A percentile compares a stretch with the other conserved stretches of the same genome.
Conservation (phyloP, 2,888 invertebrate species). For the Aspidiotus destructor region DNA sequence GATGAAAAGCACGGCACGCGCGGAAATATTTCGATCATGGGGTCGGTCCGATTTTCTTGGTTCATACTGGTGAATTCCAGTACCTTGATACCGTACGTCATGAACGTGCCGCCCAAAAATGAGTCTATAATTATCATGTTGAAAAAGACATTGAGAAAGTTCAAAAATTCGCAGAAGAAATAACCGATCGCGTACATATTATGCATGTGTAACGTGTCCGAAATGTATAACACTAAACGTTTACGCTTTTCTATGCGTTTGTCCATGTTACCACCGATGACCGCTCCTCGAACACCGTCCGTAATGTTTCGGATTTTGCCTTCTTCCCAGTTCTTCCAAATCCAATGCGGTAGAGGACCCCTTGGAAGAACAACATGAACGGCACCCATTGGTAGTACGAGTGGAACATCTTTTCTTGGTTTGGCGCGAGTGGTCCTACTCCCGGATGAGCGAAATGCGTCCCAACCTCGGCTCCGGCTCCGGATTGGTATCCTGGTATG, state of each 20-base stretch:
- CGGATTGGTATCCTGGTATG: conserved; percentile 57
- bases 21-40: conserved; percentile 74
- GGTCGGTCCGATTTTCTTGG: conserved; percentile 66
- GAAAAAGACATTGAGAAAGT: conserved; percentile 70
- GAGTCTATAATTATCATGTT: conserved; percentile 81
- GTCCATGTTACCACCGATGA: conserved; percentile 54
- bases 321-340: conserved; percentile 89
- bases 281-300: conserved; percentile 70
- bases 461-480: conserved; percentile 47
- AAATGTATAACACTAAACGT: conserved; percentile 69
- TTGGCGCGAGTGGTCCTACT: conserved; percentile 56
- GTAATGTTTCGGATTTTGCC: conserved; percentile 80
- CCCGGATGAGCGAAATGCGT: conserved; percentile 63
- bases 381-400: conserved; percentile 92
- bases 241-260: conserved; percentile 64
- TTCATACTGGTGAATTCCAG: conserved; percentile 73
- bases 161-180: conserved; percentile 73
- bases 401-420: conserved; percentile 61
- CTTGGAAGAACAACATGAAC: conserved; percentile 81
- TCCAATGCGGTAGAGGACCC: conserved; percentile 76
- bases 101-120: conserved; percentile 76
- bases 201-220: conserved; percentile 70
- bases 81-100: conserved; percentile 77
- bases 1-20: conserved; percentile 67
- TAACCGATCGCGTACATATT: conserved; percentile 78